Evolutionary conservation across 64 coral and sea anemone genomes (phyloP), one percentile per base, ranked within the genome.

Genomic region (Porites australiensis): DNA sequence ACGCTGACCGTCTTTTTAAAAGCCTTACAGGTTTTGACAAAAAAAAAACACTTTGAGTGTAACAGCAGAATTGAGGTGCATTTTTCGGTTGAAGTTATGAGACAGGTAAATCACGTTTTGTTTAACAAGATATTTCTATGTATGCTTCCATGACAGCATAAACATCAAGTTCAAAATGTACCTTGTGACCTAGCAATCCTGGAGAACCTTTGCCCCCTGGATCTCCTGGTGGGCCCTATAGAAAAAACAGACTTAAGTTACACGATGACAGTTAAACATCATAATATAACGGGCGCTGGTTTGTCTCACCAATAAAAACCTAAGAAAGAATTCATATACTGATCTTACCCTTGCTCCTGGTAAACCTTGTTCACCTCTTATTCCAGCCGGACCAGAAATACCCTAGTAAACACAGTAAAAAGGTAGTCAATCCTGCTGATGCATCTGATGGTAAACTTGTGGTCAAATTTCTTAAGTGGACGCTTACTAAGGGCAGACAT

Each of bases 221-320:
- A 69, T 84, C 81, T 69, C 63, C 81, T 50, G 81, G 62, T 21
- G 81, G 81, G 44, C 81, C 81, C 81, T 84, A 18, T 50, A 45
- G n/a, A n/a, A 11, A 20, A 3, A 7, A 78, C 3, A 84, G 46
- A 23, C 47, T 63, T 54, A 5, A 77, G 7, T 54, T 44, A 44
- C 37, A 27, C 7, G 22, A 5, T 13, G 45, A 8, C 27, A 44
- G 50, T 15, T 16, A 18, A 18, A 44, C 13, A 51, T 76, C 15
- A 15, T 74, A 13, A 15, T 46, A 8, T 20, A 71, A 71, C 6
- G 44, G 2, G 18, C 18, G 21, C 58, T 16, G 0, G 64, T 67
- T 5, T 67, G 15, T 4, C 13, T 37, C 27, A 37, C 27, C 27
- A 37, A 37, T 7, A 23, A 70, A 73, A 58, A 46, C 5, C 14